Conservation (phyloP, 2,888 invertebrate genomes). For the Latrodectus elegans region DNA sequence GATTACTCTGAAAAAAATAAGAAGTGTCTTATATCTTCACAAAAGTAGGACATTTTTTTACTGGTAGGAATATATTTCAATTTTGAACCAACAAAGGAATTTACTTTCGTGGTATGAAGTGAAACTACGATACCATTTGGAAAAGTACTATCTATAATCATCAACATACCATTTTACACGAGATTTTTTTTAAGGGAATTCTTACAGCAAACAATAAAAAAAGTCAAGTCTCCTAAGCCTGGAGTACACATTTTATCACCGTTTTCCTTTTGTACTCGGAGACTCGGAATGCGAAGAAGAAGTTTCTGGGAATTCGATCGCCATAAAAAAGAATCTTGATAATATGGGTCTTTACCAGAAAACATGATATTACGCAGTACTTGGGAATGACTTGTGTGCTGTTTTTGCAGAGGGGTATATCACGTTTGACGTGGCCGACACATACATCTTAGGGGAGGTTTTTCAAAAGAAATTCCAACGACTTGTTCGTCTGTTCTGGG, state of each 20-base stretch:
- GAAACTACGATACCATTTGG: neutral
- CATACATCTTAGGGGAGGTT: constrained; percentile 46
- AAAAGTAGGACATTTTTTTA: too few species aligned
- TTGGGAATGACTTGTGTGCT: constrained; percentile 11
- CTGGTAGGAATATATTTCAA: too few species aligned
- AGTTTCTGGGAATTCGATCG: neutral
- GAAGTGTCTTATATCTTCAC: too few species aligned
- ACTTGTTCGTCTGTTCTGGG: neutral
- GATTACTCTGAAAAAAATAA: too few species aligned
- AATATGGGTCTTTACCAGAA: constrained; percentile 22
- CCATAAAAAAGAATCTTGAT: neutral
- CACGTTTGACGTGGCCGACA: constrained; percentile 41
- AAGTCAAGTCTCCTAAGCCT: neutral
- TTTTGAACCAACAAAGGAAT: too few species aligned
- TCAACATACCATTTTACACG: constrained; percentile 57
- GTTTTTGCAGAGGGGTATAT: constrained; percentile 41
- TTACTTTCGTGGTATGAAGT: neutral
- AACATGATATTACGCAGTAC: constrained; percentile 18
- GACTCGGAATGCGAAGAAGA: constrained; percentile 17
- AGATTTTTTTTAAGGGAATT: constrained; percentile 48
- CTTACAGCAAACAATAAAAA: constrained; percentile 28
- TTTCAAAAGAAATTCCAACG: constrained; percentile 25
- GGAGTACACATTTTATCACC: constrained; percentile 53
- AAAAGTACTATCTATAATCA: constrained; percentile 47
- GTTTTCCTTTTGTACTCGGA: constrained; percentile 18